Evolutionary conservation across 2,888 invertebrate genomes (phyloP).

Genomic region (Dendrolimus houi): DNA sequence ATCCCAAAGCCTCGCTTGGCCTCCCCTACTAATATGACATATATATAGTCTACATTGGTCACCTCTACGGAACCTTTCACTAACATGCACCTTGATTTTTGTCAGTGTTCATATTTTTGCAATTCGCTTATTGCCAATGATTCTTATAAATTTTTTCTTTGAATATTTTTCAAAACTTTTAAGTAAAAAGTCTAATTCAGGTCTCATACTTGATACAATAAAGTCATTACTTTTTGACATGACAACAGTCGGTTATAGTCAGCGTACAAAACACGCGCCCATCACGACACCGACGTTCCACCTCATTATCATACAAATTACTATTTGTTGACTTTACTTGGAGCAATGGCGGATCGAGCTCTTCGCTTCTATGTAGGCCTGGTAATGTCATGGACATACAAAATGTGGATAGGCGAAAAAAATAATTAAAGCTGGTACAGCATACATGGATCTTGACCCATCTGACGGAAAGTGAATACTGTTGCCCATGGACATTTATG

Average conservation of each 20-base stretch:
- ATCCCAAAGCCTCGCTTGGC: too few species aligned
- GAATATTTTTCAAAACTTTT: background rate
- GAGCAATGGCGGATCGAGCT: background rate
- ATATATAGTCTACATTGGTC: too few species aligned
- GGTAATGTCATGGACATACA: background rate
- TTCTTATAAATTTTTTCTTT: too few species aligned
- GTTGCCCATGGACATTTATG: too few species aligned
- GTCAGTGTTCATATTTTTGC: too few species aligned
- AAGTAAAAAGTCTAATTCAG: background rate
- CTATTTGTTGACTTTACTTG: conserved; percentile 8
- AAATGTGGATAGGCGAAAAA: background rate
- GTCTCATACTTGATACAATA: conserved; percentile 15
- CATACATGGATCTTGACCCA: too few species aligned
- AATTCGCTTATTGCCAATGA: too few species aligned
- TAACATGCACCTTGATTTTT: too few species aligned
- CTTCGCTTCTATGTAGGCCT: background rate
- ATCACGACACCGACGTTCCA: conserved; percentile 2
- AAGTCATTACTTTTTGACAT: conserved; percentile 20
- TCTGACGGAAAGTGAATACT: too few species aligned
- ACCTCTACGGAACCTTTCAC: too few species aligned
- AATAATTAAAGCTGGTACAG: too few species aligned
- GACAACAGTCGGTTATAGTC: conserved; percentile 13
- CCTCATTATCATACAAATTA: conserved; percentile 12
- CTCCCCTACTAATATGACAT: too few species aligned
- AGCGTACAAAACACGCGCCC: conserved; percentile 3